These are phyloP conservation scores for Parapsyche elsis DNA, from an alignment of 1,140 invertebrate species.

Conservation along the genomic window DNA sequence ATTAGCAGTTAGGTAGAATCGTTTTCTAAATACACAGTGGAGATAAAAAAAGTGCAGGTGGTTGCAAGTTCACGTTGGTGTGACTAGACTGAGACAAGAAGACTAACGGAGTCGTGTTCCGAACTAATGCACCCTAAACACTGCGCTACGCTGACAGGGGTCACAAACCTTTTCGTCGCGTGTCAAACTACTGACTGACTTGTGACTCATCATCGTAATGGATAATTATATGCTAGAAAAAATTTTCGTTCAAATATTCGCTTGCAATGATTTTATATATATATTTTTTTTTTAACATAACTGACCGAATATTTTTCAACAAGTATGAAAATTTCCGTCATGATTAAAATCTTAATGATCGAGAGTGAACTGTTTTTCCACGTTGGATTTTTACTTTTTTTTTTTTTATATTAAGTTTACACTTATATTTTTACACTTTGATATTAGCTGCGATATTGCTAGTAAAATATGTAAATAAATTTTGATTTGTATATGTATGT, in stretches of 20 bases:
- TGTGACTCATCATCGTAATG: background rate
- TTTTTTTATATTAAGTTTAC: too few species aligned
- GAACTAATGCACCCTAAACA: conserved; percentile 35
- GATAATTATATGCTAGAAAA: background rate
- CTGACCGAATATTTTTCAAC: too few species aligned
- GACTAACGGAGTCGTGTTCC: conserved; percentile 34
- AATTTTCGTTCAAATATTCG: background rate
- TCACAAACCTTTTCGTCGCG: conserved; percentile 12
- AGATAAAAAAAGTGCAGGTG: conserved; percentile 24
- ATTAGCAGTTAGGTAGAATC: background rate
- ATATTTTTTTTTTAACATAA: too few species aligned
- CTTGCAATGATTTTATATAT: too few species aligned
- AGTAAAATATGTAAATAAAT: too few species aligned
- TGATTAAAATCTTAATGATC: too few species aligned
- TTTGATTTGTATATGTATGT: too few species aligned
- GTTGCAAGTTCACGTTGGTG: conserved; percentile 4
- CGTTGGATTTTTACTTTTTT: too few species aligned
- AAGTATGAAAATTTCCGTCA: too few species aligned
- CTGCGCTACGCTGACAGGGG: background rate
- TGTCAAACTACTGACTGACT: conserved; percentile 34
- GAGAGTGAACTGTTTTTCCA: too few species aligned
- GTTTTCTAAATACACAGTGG: background rate
- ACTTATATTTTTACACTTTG: too few species aligned
- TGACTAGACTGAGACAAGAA: background rate
- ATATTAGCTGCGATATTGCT: too few species aligned